These are phyloP conservation scores for Pterophyllum scalare DNA, from an alignment of 2,113 vertebrate genomes.

Conservation along the genomic window DNA sequence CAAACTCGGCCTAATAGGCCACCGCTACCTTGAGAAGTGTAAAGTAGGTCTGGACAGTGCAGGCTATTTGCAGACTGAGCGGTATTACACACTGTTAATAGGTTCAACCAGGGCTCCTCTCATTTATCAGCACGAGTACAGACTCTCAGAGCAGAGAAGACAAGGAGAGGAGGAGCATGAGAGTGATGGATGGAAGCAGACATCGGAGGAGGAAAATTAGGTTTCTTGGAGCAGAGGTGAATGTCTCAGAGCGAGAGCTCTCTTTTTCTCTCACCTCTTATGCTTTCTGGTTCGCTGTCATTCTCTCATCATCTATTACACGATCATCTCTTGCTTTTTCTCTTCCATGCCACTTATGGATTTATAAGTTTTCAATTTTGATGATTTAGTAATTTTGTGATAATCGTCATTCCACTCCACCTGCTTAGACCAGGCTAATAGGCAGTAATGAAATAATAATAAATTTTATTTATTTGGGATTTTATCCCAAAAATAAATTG, in stretches of 20 bases:
- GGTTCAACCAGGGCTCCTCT: constrained; percentile 55
- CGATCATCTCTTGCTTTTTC: not conserved
- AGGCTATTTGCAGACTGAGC: constrained; percentile 68
- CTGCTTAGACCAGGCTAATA: not conserved
- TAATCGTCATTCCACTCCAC: not conserved
- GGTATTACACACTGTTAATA: constrained; percentile 68
- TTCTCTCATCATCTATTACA: not conserved
- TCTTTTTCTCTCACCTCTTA: constrained; percentile 16
- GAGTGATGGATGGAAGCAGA: constrained; percentile 57
- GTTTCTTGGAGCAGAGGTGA: constrained; percentile 49
- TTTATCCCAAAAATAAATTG: not conserved
- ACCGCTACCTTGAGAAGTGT: constrained; percentile 59
- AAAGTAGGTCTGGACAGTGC: constrained; percentile 67
- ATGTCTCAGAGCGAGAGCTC: not conserved
- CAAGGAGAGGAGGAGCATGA: constrained; percentile 31
- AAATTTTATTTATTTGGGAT: not conserved
- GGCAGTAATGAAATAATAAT: not conserved
- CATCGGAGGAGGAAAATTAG: constrained; percentile 52
- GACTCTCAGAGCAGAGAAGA: constrained; percentile 45
- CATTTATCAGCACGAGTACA: constrained; percentile 68
- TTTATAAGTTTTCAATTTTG: not conserved
- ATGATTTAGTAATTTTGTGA: not conserved
- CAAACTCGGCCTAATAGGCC: constrained; percentile 62
- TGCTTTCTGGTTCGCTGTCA: not conserved
- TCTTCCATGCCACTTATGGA: not conserved